Base-by-base conservation (phyloP, 2,888 invertebrate species). In the Catocala nupta region DNA sequence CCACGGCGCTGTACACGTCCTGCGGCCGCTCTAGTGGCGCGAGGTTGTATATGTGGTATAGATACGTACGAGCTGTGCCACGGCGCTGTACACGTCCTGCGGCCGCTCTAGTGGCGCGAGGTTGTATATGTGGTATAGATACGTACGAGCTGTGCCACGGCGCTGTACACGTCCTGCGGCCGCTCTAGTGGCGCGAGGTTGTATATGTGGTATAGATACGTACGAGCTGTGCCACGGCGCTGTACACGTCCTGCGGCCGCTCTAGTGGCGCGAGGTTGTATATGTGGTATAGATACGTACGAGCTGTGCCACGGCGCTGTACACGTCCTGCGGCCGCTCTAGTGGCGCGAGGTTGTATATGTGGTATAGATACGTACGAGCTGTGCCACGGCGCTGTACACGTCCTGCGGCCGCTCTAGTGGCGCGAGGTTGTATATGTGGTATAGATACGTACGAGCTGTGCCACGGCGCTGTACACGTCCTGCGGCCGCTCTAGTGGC, bases 161-260 rank as follows among this genome's bases (percentile, higher is more conserved):
- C 96, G 80, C 96, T 97, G 91, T 99, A 99, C 0, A 99, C 99
- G 94, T 99, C 99, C 84, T 97, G 97, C 0, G 99, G 99, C 0
- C 88, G 80, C 2, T 90, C 83, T 0, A 95, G 94, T 0, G 98
- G 97, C 68, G 96, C 92, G 52, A 99, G 95, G 93, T 99, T 99
- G 44, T 25, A 25, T 25, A 25, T 25, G 96, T 12, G 99, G 99
- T 88, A 99, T 16, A 45, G 8, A 39, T 44, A 64, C 62, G 5
- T 78, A 97, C 98, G 85, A 98, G 86, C 0, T 94, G 92, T 0
- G 97, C 98, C 12, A 99, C 98, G 56, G 97, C 96, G 80, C 96
- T 97, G 91, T 99, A 99, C 0, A 99, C 99, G 94, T 99, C 99
- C 84, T 97, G 97, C 0, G 99, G 99, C 0, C 88, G 80, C 2